Evolutionary conservation across 2,888 invertebrate genomes (phyloP).

Genomic region (Maniola hyperantus): DNA sequence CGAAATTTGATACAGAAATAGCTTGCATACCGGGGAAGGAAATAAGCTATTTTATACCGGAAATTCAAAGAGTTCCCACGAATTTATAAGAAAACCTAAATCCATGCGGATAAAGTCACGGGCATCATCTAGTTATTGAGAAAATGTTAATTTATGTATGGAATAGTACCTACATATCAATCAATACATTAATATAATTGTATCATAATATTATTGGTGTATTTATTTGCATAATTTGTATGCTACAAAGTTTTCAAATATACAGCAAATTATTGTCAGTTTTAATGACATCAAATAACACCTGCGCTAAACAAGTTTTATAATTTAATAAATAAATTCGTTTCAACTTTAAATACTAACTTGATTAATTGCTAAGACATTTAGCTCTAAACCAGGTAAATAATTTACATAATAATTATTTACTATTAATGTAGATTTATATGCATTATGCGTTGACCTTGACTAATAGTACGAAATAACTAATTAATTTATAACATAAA

Average conservation of each 20-base stretch:
- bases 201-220: not conserved
- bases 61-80: no score
- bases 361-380: not conserved
- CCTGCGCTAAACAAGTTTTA: constrained; percentile 5
- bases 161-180: no score
- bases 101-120: no score
- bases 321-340: not conserved
- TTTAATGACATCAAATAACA: constrained; percentile 6
- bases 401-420: constrained; percentile 18
- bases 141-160: no score
- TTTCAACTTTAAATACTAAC: not conserved
- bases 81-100: no score
- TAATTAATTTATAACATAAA: not conserved
- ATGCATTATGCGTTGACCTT: constrained; percentile 5
- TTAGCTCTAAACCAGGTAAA: not conserved
- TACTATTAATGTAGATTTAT: not conserved
- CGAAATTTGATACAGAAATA: no score
- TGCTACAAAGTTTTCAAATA: not conserved
- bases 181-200: not conserved
- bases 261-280: not conserved
- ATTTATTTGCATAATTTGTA: not conserved
- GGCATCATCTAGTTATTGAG: no score
- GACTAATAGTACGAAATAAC: not conserved
- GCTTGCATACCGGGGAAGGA: no score
- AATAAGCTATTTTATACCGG: no score